Evolutionary conservation across 2,113 vertebrate genomes (phyloP).

Genomic region (Cyanistes caeruleus): DNA sequence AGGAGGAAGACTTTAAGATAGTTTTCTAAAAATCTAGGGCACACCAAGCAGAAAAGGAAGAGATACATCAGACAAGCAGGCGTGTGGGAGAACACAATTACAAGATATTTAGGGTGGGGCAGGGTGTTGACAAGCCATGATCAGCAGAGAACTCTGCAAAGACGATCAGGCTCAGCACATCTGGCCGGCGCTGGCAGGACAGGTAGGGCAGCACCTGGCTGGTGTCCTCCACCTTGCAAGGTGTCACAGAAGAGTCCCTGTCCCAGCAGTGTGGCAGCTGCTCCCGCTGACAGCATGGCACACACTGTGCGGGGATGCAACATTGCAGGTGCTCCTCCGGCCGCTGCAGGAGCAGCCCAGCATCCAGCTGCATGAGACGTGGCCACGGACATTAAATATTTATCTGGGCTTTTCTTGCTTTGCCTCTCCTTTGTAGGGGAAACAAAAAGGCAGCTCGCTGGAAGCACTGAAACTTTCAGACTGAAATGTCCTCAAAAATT

Average conservation of each 20-base stretch:
- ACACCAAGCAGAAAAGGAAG: neutral
- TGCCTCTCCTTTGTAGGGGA: neutral
- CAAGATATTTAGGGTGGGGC: fast-evolving
- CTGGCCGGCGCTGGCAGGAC: neutral
- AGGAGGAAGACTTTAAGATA: neutral
- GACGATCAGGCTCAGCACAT: neutral
- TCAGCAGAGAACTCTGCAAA: neutral
- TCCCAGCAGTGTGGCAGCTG: fast-evolving
- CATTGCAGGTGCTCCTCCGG: fast-evolving
- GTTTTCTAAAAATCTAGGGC: neutral
- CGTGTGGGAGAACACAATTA: neutral
- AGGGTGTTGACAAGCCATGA: neutral
- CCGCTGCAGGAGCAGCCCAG: neutral
- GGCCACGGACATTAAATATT: neutral
- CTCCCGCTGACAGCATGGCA: fast-evolving
- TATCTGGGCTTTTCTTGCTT: neutral
- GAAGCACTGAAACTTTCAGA: neutral
- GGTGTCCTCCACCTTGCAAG: fast-evolving
- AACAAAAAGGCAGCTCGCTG: neutral
- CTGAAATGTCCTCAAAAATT: neutral
- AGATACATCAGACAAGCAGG: neutral
- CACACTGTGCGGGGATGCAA: fast-evolving
- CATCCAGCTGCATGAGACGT: neutral
- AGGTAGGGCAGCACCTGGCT: fast-evolving
- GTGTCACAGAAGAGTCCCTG: fast-evolving